These are phyloP conservation scores for Benthosema pterotum DNA, from an alignment of 2,797 vertebrate species.

Conservation along the genomic window DNA sequence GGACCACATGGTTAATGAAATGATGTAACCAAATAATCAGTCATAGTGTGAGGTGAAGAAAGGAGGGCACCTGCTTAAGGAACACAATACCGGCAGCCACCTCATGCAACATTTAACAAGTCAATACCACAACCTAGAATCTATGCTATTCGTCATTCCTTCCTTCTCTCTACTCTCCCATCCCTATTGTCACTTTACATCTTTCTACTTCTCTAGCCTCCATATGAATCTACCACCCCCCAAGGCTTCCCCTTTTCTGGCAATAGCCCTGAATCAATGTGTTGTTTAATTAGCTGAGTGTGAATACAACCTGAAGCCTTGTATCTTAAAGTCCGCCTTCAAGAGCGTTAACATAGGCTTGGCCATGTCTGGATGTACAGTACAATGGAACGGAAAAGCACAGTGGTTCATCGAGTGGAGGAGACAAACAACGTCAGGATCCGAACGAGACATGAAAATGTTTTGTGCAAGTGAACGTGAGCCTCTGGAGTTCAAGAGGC, in stretches of 20 bases:
- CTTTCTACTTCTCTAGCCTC: too few species aligned
- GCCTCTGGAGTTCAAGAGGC: too few species aligned
- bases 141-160: background rate
- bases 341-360: background rate
- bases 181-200: background rate
- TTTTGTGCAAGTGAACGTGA: too few species aligned
- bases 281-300: slow-evolving; percentile 29
- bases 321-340: slow-evolving; percentile 25
- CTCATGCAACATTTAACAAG: slow-evolving; percentile 69
- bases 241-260: too few species aligned
- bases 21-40: slow-evolving; percentile 34
- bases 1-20: slow-evolving; percentile 18
- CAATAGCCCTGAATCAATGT: background rate
- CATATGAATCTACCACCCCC: too few species aligned
- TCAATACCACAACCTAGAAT: slow-evolving; percentile 31
- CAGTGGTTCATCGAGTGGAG: background rate
- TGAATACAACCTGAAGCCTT: background rate
- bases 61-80: slow-evolving; percentile 20
- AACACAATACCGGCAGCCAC: slow-evolving; percentile 22
- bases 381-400: background rate
- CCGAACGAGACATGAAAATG: too few species aligned
- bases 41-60: slow-evolving; percentile 23
- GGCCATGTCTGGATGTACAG: background rate
- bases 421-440: too few species aligned
- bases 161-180: background rate